These are phyloP conservation scores for Luidia sarsii DNA, from an alignment of 53 echinoderm and acorn worm species.

Conservation along the genomic window DNA sequence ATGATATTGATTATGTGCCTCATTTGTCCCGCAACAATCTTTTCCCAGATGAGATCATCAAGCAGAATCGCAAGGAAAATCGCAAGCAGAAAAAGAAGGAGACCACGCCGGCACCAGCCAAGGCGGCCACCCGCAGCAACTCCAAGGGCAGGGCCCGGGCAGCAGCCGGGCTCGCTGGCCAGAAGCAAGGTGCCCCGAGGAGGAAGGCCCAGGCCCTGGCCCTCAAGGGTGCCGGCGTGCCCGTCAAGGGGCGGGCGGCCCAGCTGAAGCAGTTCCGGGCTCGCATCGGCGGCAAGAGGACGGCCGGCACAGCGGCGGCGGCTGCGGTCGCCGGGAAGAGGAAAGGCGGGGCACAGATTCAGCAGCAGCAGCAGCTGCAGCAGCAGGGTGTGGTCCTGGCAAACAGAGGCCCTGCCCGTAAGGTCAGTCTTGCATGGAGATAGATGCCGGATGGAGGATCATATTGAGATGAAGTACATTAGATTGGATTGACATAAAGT, in stretches of 20 bases:
- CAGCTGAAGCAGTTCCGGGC: slow-evolving; percentile 52
- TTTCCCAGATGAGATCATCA: slow-evolving; percentile 56
- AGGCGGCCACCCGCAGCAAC: too few species aligned
- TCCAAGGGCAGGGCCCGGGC: too few species aligned
- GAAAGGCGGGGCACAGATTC: slow-evolving; percentile 4
- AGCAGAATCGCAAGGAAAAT: slow-evolving; percentile 47
- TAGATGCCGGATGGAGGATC: too few species aligned
- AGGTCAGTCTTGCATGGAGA: too few species aligned
- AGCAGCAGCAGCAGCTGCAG: too few species aligned
- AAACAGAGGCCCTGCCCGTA: slow-evolving; percentile 42
- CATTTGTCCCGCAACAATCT: too few species aligned
- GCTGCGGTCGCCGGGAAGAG: background rate
- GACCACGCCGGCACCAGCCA: too few species aligned
- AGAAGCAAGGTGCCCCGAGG: slow-evolving; percentile 2
- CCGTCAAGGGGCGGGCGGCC: slow-evolving; percentile 14
- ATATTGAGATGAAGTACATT: too few species aligned
- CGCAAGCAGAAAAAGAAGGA: slow-evolving; percentile 26
- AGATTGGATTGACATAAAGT: too few species aligned
- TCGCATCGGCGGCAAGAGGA: slow-evolving; percentile 39
- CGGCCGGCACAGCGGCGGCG: slow-evolving; percentile 21
- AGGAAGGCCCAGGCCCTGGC: background rate
- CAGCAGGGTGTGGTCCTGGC: slow-evolving; percentile 28
- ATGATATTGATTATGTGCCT: too few species aligned
- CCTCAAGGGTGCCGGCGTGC: background rate
- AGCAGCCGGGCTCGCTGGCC: slow-evolving; percentile 10